Percentiles rank a stretch among this genome's conserved stretches.
Conservation (phyloP, 2,113 vertebrate genomes). For the Scytalopus superciliaris region DNA sequence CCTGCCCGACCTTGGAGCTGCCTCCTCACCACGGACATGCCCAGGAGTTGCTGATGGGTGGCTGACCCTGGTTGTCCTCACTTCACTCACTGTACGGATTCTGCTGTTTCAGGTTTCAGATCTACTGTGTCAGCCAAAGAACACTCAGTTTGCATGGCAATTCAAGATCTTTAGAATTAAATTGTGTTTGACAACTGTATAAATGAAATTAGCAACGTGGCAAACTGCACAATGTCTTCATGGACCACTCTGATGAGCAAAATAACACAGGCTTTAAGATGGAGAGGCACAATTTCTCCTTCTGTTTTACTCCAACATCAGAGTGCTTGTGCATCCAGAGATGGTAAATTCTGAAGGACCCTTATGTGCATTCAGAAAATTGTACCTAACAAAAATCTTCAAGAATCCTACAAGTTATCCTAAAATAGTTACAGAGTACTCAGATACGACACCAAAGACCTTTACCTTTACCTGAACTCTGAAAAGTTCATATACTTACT, state of each 20-base stretch:
- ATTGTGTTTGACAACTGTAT: background rate
- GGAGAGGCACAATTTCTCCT: background rate
- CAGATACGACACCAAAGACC: background rate
- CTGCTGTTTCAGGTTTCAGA: background rate
- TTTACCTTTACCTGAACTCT: background rate
- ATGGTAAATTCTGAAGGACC: background rate
- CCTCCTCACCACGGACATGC: background rate
- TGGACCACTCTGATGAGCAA: background rate
- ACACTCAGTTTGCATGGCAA: background rate
- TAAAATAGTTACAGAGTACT: background rate
- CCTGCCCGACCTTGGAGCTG: background rate
- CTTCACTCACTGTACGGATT: background rate
- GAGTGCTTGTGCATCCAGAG: background rate
- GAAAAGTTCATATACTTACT: background rate
- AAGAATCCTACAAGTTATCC: background rate
- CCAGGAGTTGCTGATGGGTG: background rate
- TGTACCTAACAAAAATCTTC: background rate
- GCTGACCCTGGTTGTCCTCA: background rate
- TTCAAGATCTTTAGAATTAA: background rate
- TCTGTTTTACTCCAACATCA: background rate
- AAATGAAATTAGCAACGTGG: conserved; percentile 1
- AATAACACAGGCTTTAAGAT: background rate
- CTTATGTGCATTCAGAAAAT: background rate
- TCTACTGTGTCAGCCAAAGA: background rate
- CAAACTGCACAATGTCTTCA: background rate